These are phyloP conservation scores for Aythya baeri DNA, from an alignment of 2,113 vertebrate species.

Conservation along the genomic window DNA sequence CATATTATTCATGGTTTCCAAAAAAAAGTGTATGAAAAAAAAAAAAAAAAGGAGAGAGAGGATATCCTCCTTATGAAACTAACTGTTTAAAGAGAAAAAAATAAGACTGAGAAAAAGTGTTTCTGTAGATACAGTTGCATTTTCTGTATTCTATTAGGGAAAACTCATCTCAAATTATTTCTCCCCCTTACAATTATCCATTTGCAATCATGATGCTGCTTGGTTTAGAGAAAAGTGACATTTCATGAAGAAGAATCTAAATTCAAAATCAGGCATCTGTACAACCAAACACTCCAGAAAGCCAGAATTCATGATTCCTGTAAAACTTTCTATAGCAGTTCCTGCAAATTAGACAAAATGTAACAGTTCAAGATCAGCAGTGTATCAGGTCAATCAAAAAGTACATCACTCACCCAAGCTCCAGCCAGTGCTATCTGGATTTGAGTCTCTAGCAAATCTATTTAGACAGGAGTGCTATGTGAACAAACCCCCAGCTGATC, in stretches of 20 bases:
- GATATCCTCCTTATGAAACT: not conserved
- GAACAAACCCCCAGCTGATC: not conserved
- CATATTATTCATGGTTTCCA: not conserved
- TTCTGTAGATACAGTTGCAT: not conserved
- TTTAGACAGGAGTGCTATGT: not conserved
- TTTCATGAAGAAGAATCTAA: not conserved
- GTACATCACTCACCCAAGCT: not conserved
- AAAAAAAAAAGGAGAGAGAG: too few relatives aligned
- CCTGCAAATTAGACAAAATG: not conserved
- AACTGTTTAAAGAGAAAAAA: not conserved
- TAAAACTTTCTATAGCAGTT: not conserved
- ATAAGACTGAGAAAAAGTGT: not conserved
- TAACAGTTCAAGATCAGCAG: not conserved
- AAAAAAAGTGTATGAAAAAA: not conserved
- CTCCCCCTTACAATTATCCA: not conserved
- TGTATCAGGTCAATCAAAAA: not conserved
- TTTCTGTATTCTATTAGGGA: not conserved
- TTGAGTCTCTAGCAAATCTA: constrained; percentile 1
- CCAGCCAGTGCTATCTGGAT: not conserved
- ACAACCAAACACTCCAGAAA: not conserved
- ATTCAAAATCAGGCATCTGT: not conserved
- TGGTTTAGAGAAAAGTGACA: not conserved
- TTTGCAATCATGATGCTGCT: not conserved
- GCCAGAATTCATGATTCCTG: not conserved
- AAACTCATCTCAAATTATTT: not conserved